Conservation (phyloP, 2,888 invertebrate genomes). For the Agriopis aurantiaria region DNA sequence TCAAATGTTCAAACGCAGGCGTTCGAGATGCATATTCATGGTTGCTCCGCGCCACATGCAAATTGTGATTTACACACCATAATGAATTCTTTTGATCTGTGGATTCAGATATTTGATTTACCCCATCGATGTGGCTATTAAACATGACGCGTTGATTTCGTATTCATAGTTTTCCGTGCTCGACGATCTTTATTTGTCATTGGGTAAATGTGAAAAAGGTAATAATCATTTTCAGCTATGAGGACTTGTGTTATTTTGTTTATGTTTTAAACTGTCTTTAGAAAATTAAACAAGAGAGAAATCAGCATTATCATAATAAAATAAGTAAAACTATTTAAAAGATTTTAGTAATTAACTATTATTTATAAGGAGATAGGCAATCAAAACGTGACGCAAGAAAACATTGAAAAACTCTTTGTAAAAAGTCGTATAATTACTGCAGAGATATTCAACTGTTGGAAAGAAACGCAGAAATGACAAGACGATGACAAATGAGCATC, state of each 20-base stretch:
- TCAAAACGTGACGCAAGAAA: conserved; percentile 61
- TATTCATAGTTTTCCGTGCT: conserved; percentile 80
- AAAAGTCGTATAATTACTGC: conserved; percentile 84
- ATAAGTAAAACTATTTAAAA: neutral
- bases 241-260: neutral
- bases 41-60: conserved; percentile 82
- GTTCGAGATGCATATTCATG: conserved; percentile 83
- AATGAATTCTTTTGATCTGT: conserved; percentile 87
- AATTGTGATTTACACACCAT: conserved; percentile 86
- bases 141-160: conserved; percentile 79
- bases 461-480: conserved; percentile 86
- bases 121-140: conserved; percentile 80
- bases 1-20: conserved; percentile 76
- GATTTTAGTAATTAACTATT: neutral
- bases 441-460: conserved; percentile 80
- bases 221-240: neutral
- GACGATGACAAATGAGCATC: conserved; percentile 86
- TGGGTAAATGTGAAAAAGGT: neutral
- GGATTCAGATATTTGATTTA: conserved; percentile 86
- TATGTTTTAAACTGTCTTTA: neutral
- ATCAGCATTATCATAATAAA: neutral
- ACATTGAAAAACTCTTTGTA: conserved; percentile 70
- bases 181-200: conserved; percentile 63
- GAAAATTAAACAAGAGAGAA: neutral
- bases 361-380: conserved; percentile 45